Conservation (phyloP, 2,888 invertebrate genomes). For the Athalia cordata region DNA sequence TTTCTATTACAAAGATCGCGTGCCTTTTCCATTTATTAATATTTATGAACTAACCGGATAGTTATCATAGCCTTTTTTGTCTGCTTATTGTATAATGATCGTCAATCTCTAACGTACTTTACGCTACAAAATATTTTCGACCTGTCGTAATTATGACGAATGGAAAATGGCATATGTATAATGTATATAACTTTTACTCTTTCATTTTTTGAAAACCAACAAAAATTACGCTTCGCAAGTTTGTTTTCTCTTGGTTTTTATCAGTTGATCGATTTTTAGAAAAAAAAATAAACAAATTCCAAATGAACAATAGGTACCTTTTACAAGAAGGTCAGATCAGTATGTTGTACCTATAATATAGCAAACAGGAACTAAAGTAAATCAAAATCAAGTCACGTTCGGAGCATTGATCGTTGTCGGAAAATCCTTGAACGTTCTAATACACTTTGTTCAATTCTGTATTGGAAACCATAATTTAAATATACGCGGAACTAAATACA, state of each 20-base stretch:
- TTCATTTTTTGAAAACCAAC: no score
- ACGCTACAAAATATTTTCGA: no score
- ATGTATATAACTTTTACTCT: no score
- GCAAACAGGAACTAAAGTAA: constrained; percentile 2
- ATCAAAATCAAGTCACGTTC: constrained; percentile 7
- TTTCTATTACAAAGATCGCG: background rate
- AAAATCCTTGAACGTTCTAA: background rate
- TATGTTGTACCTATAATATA: background rate
- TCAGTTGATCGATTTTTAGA: no score
- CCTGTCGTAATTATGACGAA: no score
- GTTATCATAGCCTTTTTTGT: background rate
- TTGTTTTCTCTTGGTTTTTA: no score
- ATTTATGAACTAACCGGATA: background rate
- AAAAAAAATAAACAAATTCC: background rate
- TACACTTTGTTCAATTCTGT: background rate
- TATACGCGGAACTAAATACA: no score
- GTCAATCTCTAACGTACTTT: no score
- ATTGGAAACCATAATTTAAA: no score
- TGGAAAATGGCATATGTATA: no score
- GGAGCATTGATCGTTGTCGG: no score
- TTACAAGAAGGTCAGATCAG: background rate
- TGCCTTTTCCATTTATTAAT: constrained; percentile 5
- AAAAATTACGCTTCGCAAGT: no score
- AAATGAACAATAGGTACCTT: background rate
- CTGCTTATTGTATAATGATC: background rate